Percentiles rank a stretch among this genome's conserved stretches.
Conservation (phyloP, 1,140 invertebrate species). For the Leptoteleia sp. region DNA sequence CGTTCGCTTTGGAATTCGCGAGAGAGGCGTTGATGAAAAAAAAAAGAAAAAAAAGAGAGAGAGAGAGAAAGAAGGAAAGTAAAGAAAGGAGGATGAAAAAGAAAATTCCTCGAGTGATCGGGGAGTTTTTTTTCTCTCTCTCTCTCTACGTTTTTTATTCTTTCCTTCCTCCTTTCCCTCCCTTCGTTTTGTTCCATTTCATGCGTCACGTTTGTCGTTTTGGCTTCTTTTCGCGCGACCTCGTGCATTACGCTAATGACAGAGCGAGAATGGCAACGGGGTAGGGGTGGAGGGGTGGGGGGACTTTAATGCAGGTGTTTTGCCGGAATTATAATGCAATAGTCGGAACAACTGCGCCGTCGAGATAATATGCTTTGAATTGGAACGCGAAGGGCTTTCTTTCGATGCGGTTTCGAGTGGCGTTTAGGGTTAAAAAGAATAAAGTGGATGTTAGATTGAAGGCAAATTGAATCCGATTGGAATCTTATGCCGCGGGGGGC, state of each 20-base stretch:
- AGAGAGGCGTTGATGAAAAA: constrained; percentile 21
- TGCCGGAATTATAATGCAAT: constrained; percentile 58
- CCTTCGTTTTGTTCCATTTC: no score
- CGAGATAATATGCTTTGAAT: constrained; percentile 53
- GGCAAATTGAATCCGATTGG: constrained; percentile 58
- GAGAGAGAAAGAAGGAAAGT: no score
- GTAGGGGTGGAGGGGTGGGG: no score
- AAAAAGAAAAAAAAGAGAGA: no score
- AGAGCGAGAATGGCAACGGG: not conserved
- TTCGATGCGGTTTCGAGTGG: constrained; percentile 48
- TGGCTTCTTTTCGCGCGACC: constrained; percentile 19
- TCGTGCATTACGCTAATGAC: constrained; percentile 55
- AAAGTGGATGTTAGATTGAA: constrained; percentile 45
- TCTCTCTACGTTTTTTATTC: not conserved
- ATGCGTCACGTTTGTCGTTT: no score
- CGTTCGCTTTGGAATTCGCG: constrained; percentile 43
- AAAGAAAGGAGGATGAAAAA: no score
- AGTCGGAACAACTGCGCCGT: constrained; percentile 36
- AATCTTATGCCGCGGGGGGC: constrained; percentile 23
- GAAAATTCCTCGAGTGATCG: no score
- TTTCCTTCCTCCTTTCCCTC: no score
- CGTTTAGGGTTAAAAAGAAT: constrained; percentile 54
- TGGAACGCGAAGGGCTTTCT: constrained; percentile 47
- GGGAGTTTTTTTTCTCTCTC: not conserved
- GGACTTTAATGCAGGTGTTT: constrained; percentile 56